Base-by-base conservation (phyloP, 1,140 invertebrate genomes). In the Hestina assimilis region DNA sequence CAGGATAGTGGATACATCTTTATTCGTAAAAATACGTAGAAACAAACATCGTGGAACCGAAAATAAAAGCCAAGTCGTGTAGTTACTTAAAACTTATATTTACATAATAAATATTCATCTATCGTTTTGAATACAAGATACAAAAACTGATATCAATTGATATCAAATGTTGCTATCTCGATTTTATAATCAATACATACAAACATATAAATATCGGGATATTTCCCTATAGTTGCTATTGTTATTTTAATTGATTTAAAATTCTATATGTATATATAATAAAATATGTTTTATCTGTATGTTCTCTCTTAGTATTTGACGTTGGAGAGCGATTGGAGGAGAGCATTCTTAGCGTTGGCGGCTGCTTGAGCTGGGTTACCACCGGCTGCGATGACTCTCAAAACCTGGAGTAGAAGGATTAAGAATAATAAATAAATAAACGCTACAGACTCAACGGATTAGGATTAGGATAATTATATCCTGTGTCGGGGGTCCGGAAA, bases 61-160 rank as follows among this genome's bases (percentile, higher is more conserved):
- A 62, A 79, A 73, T 63, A 72, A 79, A 80, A 77, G 74, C 74
- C 74, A 64, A 24, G 58, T 74, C 68, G 43, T 58, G 26, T 63
- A 41, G 62, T 58, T 60, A 45, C 59, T 63, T 62, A 69, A 59
- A 75, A 67, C 59, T 57, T 79, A 71, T 79, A 81, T 81, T 81
- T 72, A 75, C 56, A 75, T 74, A 79, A 41, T 28, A 45, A 48
- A 48, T 19, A 31, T 53, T 20, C 28, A 17, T 43, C 50, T 63
- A 63, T 63, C 58, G 33, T 4, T 15, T 15, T 15, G 3, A 35
- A 28, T 28, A 28, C 24, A 28, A 28, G 24, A 28, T 9, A 28
- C n/a, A 28, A 9, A 28, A 28, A 20, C 26, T 26, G 9, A 33
- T 11, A 17, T 29, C 12, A 28, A 19, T 29, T 28, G 11, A 29